Percentiles rank a stretch among this genome's conserved stretches.
phyloP scores from a whole-genome alignment of 2,113 vertebrate species.

The Petaurus breviceps region DNA sequence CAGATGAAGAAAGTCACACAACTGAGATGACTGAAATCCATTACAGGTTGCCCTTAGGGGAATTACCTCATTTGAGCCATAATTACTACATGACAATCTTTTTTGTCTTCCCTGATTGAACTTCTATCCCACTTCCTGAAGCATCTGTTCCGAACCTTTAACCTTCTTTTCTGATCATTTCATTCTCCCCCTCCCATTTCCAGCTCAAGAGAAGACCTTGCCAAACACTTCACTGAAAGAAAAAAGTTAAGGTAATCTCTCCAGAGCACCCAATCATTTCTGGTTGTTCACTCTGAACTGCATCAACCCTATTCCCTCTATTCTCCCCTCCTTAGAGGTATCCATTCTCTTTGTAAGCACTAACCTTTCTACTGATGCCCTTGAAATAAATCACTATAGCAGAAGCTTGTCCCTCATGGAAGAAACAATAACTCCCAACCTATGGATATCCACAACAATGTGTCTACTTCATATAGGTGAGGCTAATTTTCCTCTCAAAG shows the following conservation, averaged over 20 bases:
- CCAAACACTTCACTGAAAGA: not conserved
- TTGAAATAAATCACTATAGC: not conserved
- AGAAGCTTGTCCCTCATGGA: not conserved
- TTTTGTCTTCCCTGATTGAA: not conserved
- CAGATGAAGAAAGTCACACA: not conserved
- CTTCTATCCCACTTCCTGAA: not conserved
- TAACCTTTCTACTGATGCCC: not conserved
- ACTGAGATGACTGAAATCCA: not conserved
- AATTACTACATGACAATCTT: not conserved
- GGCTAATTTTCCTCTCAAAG: not conserved
- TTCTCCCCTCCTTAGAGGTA: not conserved
- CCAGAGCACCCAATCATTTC: not conserved
- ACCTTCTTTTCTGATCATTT: not conserved
- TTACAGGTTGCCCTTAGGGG: not conserved
- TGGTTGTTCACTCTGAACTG: not conserved
- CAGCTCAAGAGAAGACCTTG: not conserved
- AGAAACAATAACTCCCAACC: not conserved
- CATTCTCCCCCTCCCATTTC: not conserved
- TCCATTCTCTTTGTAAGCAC: not conserved
- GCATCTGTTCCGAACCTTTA: not conserved
- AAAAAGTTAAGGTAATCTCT: not conserved
- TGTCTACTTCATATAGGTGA: not conserved
- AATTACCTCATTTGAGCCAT: not conserved
- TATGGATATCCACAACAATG: not conserved
- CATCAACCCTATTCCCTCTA: not conserved